A percentile compares a stretch with the other conserved stretches of the same genome.
Evolutionary conservation across 2,888 invertebrate genomes (phyloP).

Genomic region (Bellardia pandia): DNA sequence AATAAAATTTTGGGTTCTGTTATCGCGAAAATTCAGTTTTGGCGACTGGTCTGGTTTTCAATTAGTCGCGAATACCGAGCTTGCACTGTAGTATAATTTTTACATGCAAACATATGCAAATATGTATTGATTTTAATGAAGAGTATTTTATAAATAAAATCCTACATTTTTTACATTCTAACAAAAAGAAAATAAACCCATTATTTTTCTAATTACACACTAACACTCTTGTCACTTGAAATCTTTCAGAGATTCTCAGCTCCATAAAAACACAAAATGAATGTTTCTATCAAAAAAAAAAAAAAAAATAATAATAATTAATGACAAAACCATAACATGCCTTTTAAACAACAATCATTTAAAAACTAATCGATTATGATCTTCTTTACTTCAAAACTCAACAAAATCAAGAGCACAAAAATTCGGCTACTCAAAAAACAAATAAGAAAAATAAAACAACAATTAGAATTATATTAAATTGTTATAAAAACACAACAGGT

Average conservation of each 20-base stretch:
- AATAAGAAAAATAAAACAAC: constrained; percentile 11
- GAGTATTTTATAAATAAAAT: no score
- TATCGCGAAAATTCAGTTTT: no score
- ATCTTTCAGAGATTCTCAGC: constrained; percentile 24
- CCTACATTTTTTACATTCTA: no score
- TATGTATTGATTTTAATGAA: no score
- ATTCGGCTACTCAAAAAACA: not conserved
- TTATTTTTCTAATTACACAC: not conserved
- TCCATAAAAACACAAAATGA: not conserved
- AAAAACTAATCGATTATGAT: constrained; percentile 61
- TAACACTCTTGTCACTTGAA: constrained; percentile 8
- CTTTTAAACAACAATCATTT: constrained; percentile 32
- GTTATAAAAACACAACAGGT: constrained; percentile 73
- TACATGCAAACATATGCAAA: no score
- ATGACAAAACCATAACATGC: constrained; percentile 49
- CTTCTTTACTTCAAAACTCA: not conserved
- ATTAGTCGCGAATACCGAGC: no score
- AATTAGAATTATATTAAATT: constrained; percentile 63
- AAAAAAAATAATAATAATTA: constrained; percentile 60
- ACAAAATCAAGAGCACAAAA: constrained; percentile 9
- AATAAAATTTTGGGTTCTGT: no score
- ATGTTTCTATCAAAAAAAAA: constrained; percentile 2
- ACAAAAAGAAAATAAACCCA: no score
- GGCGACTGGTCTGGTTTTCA: no score
- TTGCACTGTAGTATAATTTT: no score